Percentiles rank a stretch among this genome's conserved stretches.
These are phyloP conservation scores for Akabosia matsudoensis DNA, from an alignment of 1,140 invertebrate genomes.

Conservation along the genomic window DNA sequence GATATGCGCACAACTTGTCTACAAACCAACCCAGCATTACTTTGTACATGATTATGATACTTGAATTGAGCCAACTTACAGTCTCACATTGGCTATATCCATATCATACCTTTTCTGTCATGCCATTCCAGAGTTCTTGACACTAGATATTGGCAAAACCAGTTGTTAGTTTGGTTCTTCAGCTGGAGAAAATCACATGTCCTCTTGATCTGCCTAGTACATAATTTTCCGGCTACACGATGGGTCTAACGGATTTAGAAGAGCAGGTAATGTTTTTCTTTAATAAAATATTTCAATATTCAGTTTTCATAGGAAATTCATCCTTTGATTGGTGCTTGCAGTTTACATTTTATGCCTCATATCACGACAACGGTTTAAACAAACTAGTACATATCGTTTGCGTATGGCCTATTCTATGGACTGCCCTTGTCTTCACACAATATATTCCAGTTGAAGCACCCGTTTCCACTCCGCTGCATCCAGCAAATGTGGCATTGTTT, in stretches of 20 bases:
- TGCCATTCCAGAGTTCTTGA: background rate
- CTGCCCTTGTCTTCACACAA: slow-evolving; percentile 40
- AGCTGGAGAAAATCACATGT: background rate
- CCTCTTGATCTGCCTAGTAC: background rate
- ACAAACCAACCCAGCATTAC: no score
- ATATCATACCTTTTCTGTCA: no score
- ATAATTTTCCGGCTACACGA: background rate
- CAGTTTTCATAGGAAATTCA: background rate
- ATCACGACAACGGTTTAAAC: slow-evolving; percentile 45
- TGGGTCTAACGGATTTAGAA: slow-evolving; percentile 36
- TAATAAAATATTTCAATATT: no score
- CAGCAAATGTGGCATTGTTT: slow-evolving; percentile 41
- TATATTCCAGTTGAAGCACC: slow-evolving; percentile 33
- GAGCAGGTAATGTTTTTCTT: slow-evolving; percentile 32
- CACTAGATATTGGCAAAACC: background rate
- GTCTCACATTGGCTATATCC: no score
- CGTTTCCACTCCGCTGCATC: slow-evolving; percentile 33
- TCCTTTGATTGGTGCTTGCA: background rate
- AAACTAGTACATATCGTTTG: slow-evolving; percentile 47
- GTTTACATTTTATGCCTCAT: slow-evolving; percentile 47
- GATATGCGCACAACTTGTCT: no score
- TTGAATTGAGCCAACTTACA: no score
- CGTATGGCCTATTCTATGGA: slow-evolving; percentile 47
- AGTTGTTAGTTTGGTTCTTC: background rate
- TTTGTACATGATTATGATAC: no score